These are phyloP conservation scores for Apodemus sylvaticus DNA, from an alignment of 2,113 vertebrate species.

Conservation along the genomic window DNA sequence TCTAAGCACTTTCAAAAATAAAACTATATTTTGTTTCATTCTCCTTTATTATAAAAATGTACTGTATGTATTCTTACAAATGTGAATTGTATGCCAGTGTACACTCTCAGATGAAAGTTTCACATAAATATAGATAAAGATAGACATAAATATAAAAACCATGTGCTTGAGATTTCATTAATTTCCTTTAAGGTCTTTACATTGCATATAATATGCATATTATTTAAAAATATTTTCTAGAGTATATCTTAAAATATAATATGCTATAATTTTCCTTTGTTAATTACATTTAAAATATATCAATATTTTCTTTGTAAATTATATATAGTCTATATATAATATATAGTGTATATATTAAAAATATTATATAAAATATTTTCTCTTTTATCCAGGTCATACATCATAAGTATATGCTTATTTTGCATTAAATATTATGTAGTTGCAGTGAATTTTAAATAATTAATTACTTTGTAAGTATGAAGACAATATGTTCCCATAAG, in stretches of 20 bases:
- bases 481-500: background rate
- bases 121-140: rapidly evolving
- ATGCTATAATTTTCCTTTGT: background rate
- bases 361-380: background rate
- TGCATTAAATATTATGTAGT: background rate
- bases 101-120: background rate
- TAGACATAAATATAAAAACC: background rate
- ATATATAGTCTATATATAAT: background rate
- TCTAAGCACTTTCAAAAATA: background rate
- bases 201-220: background rate
- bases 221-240: background rate
- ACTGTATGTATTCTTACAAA: background rate
- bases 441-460: background rate
- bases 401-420: background rate
- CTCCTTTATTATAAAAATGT: background rate
- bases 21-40: background rate
- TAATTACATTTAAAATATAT: background rate
- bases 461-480: background rate
- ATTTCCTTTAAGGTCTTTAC: background rate
- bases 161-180: background rate
- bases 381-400: background rate
- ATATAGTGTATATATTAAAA: background rate
- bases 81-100: background rate
- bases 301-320: background rate
- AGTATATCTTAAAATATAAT: background rate